These are phyloP conservation scores for Cossypha heuglini DNA, from an alignment of 2,797 vertebrate genomes.

Conservation along the genomic window DNA sequence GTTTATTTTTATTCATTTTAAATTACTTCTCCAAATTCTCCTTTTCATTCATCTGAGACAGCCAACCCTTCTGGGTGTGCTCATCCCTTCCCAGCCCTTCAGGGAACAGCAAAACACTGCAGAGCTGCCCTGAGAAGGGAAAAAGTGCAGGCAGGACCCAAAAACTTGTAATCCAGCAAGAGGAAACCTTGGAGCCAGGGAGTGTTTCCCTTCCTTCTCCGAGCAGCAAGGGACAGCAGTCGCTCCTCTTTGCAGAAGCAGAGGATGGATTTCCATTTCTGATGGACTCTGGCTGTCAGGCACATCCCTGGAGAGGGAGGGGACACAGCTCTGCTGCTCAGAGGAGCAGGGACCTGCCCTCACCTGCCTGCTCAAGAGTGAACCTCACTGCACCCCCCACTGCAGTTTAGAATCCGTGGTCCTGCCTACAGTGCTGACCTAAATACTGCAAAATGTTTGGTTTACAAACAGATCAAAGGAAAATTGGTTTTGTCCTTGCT, in stretches of 20 bases:
- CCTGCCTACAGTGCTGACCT: neutral
- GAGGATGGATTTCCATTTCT: neutral
- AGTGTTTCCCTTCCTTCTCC: neutral
- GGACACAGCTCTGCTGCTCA: neutral
- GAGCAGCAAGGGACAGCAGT: neutral
- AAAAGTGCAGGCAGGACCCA: neutral
- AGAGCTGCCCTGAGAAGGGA: neutral
- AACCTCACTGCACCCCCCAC: neutral
- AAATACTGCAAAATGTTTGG: neutral
- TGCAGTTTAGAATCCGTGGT: neutral
- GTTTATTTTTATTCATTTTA: neutral
- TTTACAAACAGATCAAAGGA: constrained; percentile 35
- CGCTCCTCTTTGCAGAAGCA: neutral
- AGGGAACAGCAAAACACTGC: neutral
- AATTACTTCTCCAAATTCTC: neutral
- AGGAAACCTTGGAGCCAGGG: neutral
- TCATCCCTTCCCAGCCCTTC: neutral
- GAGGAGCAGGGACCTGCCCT: neutral
- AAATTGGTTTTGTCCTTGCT: constrained; percentile 9
- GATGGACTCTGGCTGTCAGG: neutral
- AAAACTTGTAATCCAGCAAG: neutral
- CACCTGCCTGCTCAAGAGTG: neutral
- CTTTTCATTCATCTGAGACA: neutral
- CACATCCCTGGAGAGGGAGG: neutral
- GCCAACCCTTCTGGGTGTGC: neutral